Conservation (phyloP, 1,140 invertebrate genomes). For the Propsilocerus akamusi region DNA sequence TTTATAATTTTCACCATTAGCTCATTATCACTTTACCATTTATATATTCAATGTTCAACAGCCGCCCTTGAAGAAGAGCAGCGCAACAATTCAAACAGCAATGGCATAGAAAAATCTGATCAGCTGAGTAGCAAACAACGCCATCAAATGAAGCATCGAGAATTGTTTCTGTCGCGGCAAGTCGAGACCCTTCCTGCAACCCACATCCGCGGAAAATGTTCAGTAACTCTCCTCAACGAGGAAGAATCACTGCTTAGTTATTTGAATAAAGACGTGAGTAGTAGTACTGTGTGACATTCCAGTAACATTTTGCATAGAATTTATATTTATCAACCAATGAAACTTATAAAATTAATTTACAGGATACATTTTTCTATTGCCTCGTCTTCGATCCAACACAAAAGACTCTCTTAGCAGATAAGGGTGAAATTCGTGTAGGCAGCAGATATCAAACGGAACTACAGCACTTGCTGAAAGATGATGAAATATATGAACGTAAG, state of each 20-base stretch:
- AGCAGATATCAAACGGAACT: conserved; percentile 90
- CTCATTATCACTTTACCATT: neutral
- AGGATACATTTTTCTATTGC: conserved; percentile 98
- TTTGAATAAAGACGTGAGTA: conserved; percentile 83
- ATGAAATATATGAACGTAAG: conserved; percentile 56
- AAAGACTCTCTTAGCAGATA: conserved; percentile 95
- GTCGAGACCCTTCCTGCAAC: conserved; percentile 96
- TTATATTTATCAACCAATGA: neutral
- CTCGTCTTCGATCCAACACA: conserved; percentile 97
- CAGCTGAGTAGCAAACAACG: conserved; percentile 58
- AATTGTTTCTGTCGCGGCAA: conserved; percentile 94
- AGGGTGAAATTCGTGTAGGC: conserved; percentile 83
- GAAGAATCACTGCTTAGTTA: conserved; percentile 91
- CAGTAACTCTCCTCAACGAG: conserved; percentile 94
- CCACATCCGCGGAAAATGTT: conserved; percentile 97
- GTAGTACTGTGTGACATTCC: conserved; percentile 7
- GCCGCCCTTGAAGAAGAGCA: conserved; percentile 30
- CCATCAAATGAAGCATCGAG: conserved; percentile 92
- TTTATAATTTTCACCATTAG: too few relatives aligned
- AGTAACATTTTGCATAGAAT: neutral
- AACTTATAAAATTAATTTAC: conserved; percentile 19
- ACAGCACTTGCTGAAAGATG: conserved; percentile 49
- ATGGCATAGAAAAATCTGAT: neutral
- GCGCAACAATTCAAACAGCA: neutral
- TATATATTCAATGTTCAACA: conserved; percentile 8